These are phyloP conservation scores for Stegodyphus mimosarum DNA, from an alignment of 1,140 invertebrate species.

Conservation along the genomic window DNA sequence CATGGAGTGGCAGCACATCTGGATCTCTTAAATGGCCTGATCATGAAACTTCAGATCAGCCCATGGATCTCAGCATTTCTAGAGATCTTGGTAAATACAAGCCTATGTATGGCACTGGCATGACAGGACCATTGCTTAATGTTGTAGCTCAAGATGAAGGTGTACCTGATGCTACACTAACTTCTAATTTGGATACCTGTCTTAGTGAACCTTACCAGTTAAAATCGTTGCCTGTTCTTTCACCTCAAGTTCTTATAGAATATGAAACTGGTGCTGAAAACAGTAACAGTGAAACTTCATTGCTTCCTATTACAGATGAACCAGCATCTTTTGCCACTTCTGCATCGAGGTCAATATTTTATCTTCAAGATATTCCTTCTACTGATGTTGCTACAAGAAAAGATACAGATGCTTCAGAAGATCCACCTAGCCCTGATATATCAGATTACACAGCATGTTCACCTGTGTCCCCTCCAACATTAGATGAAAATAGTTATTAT, in stretches of 20 bases:
- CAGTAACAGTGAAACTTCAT: slow-evolving; percentile 3
- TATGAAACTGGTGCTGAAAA: slow-evolving; percentile 34
- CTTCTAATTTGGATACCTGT: background rate
- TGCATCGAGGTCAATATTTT: slow-evolving; percentile 16
- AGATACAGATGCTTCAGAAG: slow-evolving; percentile 40
- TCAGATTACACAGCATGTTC: slow-evolving; percentile 29
- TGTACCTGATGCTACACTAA: slow-evolving; percentile 1
- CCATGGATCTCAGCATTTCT: slow-evolving; percentile 62
- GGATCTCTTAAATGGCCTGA: slow-evolving; percentile 24
- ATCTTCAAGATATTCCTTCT: slow-evolving; percentile 24
- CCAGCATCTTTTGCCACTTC: background rate
- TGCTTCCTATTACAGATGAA: slow-evolving; percentile 35
- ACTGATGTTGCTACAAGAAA: background rate
- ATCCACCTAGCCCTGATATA: slow-evolving; percentile 54
- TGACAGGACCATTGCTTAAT: slow-evolving; percentile 7
- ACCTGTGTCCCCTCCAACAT: slow-evolving; percentile 24
- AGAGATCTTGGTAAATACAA: slow-evolving; percentile 31
- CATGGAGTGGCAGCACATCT: slow-evolving; percentile 13
- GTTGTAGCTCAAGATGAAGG: slow-evolving; percentile 4
- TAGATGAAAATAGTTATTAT: slow-evolving; percentile 33
- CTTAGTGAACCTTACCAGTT: slow-evolving; percentile 34
- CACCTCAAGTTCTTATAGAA: slow-evolving; percentile 42
- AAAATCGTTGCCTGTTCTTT: slow-evolving; percentile 40
- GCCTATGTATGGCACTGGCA: slow-evolving; percentile 17
- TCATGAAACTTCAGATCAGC: slow-evolving; percentile 49